Evolutionary conservation across 2,888 invertebrate species (phyloP), one percentile per base, ranked within the genome.

Genomic region (Coleophora deauratella): DNA sequence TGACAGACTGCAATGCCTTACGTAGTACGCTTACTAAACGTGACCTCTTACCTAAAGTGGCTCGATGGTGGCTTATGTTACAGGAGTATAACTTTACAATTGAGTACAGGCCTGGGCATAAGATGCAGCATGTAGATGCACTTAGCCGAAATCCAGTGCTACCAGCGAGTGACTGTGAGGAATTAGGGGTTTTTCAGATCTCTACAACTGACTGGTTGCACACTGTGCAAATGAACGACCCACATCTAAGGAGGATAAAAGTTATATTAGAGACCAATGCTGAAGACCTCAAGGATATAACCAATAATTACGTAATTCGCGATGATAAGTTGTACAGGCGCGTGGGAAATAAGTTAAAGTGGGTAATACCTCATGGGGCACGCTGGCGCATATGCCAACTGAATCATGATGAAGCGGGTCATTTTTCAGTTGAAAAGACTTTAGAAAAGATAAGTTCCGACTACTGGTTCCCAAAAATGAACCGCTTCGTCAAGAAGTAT

Each of bases 1-100:
- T 61, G 1, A 71, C 70, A 0, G 70, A 75, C 33, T 47, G 46
- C 45, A 66, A 66, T 45, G 54, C 59, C 33, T 45, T 65, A 1
- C 38, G 72, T 2, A 50, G 54, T 15, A 58, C 53, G 7, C 60
- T 55, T 3, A 57, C 55, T 10, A 51, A 51, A 40, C 35, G 38
- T 10, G 47, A 51, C 37, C 36, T 51, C n/a, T 21, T 50, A 21
- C 51, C 53, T 9, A 31, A 49, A 1, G 46, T 51, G 1, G 50
- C 53, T 3, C 38, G 53, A 13, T 53, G 50, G 50, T 54, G 49
- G 33, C 4, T 33, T 3, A 3, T 13, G 13, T 13, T 33, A 14
- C 33, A 33, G 9, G 33, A 33, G 9, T 54, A 41, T 33, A 43
- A 51, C 34, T 51, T 53, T 35, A 37, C 8, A 1, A 40, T 54